A percentile compares a stretch with the other conserved stretches of the same genome.
Conservation (phyloP, 2,113 vertebrate species). For the Manacus vitellinus region DNA sequence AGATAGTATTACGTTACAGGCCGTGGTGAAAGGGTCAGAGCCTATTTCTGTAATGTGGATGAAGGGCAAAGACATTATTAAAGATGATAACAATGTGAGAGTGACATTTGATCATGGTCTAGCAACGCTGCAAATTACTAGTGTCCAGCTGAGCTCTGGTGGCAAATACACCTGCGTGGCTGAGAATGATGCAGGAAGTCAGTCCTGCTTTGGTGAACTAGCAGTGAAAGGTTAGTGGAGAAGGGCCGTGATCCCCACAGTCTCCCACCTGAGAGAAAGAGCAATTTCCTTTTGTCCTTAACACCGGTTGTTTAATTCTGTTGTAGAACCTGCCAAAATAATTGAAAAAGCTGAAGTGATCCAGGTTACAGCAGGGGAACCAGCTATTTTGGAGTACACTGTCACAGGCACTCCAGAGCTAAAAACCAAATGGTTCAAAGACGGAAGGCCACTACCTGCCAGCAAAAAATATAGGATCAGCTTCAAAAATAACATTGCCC, state of each 20-base stretch:
- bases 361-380: constrained; percentile 93
- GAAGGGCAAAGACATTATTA: constrained; percentile 90
- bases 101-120: constrained; percentile 88
- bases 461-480: constrained; percentile 94
- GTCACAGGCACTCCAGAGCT: constrained; percentile 93
- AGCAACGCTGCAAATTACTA: constrained; percentile 81
- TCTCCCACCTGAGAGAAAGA: neutral
- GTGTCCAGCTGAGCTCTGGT: constrained; percentile 82
- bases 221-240: constrained; percentile 92
- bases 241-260: neutral
- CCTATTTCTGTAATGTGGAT: constrained; percentile 91
- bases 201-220: constrained; percentile 91
- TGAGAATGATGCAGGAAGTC: constrained; percentile 94
- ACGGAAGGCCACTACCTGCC: constrained; percentile 87
- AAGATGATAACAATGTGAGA: constrained; percentile 90
- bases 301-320: constrained; percentile 66
- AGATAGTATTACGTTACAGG: constrained; percentile 85
- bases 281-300: neutral
- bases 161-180: constrained; percentile 93
- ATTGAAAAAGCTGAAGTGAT: constrained; percentile 90
- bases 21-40: constrained; percentile 88
- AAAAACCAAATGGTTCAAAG: constrained; percentile 96
- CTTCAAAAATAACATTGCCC: constrained; percentile 90
- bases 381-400: constrained; percentile 90
- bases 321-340: constrained; percentile 94